Evolutionary conservation across 2,113 vertebrate species (phyloP).

Genomic region (Eulemur macaco): DNA sequence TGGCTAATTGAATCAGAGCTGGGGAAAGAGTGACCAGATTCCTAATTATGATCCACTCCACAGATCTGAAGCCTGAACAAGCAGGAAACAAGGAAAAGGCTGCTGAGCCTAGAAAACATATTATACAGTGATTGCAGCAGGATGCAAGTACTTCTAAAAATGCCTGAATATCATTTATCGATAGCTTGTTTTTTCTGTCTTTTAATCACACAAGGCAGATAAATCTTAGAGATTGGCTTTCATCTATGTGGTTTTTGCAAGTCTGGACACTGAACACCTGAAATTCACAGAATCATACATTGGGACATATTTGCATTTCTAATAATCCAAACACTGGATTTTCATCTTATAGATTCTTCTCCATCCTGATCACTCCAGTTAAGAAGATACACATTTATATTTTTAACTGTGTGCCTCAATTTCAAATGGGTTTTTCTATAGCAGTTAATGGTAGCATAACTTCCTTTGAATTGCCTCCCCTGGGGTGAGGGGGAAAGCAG

Average conservation of each 20-base stretch:
- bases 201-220: conserved; percentile 2
- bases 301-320: not conserved
- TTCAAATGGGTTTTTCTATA: conserved; percentile 50
- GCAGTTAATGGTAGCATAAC: not conserved
- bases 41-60: conserved; percentile 53
- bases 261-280: not conserved
- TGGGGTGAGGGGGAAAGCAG: not conserved
- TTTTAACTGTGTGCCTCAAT: conserved; percentile 34
- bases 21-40: conserved; percentile 28
- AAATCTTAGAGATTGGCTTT: not conserved
- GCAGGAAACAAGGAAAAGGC: not conserved
- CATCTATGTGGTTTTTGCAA: not conserved
- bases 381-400: not conserved
- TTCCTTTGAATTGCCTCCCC: conserved; percentile 16
- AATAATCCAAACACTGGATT: not conserved
- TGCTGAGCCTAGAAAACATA: not conserved
- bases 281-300: not conserved
- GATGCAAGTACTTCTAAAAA: conserved; percentile 31
- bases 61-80: conserved; percentile 4
- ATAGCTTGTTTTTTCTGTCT: not conserved
- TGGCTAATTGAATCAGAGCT: conserved; percentile 54
- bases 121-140: not conserved
- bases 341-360: not conserved
- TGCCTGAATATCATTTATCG: not conserved
- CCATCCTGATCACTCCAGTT: not conserved